Percentiles rank a stretch among this genome's conserved stretches.
Conservation (phyloP, 2,797 vertebrate genomes). For the Salmo trutta region DNA sequence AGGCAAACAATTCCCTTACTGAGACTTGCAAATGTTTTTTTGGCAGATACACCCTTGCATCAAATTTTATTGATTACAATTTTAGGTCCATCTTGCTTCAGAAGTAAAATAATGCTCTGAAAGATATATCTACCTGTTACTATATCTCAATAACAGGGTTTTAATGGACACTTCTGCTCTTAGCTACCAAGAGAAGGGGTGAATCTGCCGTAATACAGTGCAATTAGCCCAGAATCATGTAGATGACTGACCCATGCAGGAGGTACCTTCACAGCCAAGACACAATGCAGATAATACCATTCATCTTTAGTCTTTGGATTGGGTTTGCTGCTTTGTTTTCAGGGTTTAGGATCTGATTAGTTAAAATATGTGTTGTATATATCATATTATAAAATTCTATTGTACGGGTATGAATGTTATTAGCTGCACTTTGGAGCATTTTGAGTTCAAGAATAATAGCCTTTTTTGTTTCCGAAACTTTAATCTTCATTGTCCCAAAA, state of each 20-base stretch:
- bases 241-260: conserved; percentile 14
- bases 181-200: neutral
- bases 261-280: neutral
- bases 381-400: neutral
- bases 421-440: conserved; percentile 9
- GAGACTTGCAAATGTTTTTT: neutral
- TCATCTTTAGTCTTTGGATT: neutral
- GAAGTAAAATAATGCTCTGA: neutral
- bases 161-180: neutral
- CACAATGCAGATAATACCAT: conserved; percentile 26
- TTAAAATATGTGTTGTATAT: neutral
- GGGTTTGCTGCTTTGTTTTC: neutral
- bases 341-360: neutral
- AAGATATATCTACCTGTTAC: neutral
- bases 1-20: neutral
- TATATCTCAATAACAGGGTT: neutral
- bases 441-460: conserved; percentile 13
- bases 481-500: neutral
- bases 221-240: neutral
- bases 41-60: conserved; percentile 21
- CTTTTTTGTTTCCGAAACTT: neutral
- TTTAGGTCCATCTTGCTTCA: neutral
- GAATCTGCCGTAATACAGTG: conserved; percentile 17
- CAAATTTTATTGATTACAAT: neutral
- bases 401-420: conserved; percentile 20